phyloP scores from a whole-genome alignment of 1,140 invertebrate species.

The Chironomus tepperi region DNA sequence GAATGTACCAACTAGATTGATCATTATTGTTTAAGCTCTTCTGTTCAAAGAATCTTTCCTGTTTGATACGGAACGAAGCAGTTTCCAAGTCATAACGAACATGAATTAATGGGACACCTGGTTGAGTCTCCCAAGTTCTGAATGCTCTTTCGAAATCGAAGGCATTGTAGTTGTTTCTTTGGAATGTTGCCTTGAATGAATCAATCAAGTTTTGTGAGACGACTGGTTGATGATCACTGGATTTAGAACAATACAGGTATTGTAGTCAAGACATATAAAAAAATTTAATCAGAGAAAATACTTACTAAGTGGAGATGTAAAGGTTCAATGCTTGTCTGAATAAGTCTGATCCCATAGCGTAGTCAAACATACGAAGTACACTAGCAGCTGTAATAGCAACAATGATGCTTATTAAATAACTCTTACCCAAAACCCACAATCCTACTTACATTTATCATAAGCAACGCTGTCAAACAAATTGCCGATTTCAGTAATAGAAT shows the following conservation, averaged over 20 bases:
- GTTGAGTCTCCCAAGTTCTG: background rate
- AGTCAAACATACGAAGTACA: conserved; percentile 90
- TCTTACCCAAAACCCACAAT: background rate
- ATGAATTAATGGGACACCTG: background rate
- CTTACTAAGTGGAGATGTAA: background rate
- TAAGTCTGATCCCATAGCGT: conserved; percentile 61
- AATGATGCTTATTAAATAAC: background rate
- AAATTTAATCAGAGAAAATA: background rate
- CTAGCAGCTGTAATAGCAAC: conserved; percentile 41
- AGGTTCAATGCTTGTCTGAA: conserved; percentile 35
- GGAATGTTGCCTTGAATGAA: background rate
- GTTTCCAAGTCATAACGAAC: background rate
- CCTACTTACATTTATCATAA: conserved; percentile 54
- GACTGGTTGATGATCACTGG: background rate
- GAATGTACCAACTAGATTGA: background rate
- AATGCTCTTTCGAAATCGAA: background rate
- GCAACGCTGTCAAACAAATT: conserved; percentile 73
- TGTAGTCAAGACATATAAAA: no score
- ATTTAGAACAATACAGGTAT: no score
- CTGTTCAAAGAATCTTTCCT: background rate
- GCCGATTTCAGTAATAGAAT: conserved; percentile 60
- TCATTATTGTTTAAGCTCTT: background rate
- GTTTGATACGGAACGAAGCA: background rate
- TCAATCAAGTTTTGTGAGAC: background rate
- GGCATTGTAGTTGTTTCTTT: background rate